These are phyloP conservation scores for Heliocidaris tuberculata DNA, from an alignment of 35 echinoderm and acorn worm genomes.

Conservation along the genomic window DNA sequence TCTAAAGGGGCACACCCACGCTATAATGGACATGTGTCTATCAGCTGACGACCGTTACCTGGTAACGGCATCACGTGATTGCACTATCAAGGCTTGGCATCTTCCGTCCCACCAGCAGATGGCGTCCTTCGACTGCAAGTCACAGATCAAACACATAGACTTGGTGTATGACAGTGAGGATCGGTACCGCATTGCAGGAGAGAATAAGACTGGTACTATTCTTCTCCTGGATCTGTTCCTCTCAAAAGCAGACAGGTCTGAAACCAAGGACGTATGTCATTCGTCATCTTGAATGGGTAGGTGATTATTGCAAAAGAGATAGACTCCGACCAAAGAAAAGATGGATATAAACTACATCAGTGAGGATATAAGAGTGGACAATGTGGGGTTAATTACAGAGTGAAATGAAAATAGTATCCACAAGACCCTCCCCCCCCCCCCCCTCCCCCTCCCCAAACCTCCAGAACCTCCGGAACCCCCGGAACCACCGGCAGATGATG, in stretches of 20 bases:
- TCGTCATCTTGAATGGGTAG: not conserved
- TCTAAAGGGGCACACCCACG: slow-evolving; percentile 73
- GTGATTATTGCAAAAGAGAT: too few species aligned
- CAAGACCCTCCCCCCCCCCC: too few species aligned
- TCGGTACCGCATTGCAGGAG: slow-evolving; percentile 58
- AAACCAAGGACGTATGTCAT: not conserved
- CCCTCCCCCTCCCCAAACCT: too few species aligned
- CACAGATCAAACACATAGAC: slow-evolving; percentile 70
- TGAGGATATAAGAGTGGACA: too few species aligned
- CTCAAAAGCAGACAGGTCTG: slow-evolving; percentile 44
- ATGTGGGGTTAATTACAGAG: too few species aligned
- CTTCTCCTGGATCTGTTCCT: slow-evolving; percentile 61
- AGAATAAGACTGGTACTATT: slow-evolving; percentile 72
- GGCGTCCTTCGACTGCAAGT: slow-evolving; percentile 81
- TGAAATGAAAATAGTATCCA: too few species aligned
- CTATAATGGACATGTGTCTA: slow-evolving; percentile 66
- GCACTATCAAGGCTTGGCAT: slow-evolving; percentile 82
- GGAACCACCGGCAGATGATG: too few species aligned
- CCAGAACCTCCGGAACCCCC: too few species aligned
- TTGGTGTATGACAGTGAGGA: slow-evolving; percentile 50
- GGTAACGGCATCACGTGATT: slow-evolving; percentile 73
- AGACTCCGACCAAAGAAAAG: too few species aligned
- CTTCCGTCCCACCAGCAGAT: slow-evolving; percentile 51
- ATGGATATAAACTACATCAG: too few species aligned
- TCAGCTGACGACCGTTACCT: slow-evolving; percentile 74